Conservation (phyloP, 2,113 vertebrate species). For the Camelus dromedarius region DNA sequence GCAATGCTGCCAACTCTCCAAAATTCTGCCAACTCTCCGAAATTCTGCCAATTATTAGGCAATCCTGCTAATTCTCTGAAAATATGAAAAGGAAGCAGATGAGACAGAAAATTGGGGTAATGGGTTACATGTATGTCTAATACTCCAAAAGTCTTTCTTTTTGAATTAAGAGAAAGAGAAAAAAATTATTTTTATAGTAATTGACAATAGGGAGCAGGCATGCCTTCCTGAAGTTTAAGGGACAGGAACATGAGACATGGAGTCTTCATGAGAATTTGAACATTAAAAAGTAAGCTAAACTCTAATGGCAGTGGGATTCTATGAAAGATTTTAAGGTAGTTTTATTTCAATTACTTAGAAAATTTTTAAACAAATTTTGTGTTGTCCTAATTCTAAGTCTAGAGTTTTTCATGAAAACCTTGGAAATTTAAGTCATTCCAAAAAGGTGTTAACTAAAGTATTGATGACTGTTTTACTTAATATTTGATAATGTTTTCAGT, state of each 20-base stretch:
- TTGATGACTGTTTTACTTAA: neutral
- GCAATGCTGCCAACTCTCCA: neutral
- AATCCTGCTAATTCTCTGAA: conserved; percentile 30
- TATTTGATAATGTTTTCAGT: neutral
- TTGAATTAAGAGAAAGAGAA: neutral
- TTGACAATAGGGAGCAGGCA: neutral
- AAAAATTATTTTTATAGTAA: neutral
- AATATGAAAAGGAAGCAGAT: neutral
- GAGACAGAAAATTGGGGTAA: neutral
- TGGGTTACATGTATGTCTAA: neutral
- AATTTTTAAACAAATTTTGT: neutral
- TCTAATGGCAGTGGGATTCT: neutral
- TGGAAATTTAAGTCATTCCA: neutral
- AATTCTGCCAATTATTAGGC: neutral
- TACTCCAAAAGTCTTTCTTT: neutral
- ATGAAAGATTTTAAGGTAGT: neutral
- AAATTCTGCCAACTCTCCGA: conserved; percentile 27
- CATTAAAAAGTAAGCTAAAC: neutral
- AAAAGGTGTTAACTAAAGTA: neutral
- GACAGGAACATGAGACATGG: neutral
- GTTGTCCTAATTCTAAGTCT: neutral
- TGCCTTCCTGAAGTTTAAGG: neutral
- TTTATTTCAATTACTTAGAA: neutral
- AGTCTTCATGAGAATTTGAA: neutral
- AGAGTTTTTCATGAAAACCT: neutral